These are phyloP conservation scores for Cheirogaleus medius DNA, from an alignment of 2,113 vertebrate species.

Conservation along the genomic window DNA sequence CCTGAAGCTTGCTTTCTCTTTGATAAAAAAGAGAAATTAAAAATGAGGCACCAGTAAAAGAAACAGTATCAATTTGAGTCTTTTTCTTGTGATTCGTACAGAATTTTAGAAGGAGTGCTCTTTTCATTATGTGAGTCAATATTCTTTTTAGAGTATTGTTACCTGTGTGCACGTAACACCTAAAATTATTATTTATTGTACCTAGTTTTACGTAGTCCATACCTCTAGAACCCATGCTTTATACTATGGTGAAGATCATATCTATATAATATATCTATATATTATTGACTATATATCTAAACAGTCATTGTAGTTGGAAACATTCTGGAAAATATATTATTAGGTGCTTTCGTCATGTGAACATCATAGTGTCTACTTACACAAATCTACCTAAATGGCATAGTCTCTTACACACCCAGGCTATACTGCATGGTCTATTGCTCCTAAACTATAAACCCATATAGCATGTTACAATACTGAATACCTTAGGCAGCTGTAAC, in stretches of 20 bases:
- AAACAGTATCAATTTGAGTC: background rate
- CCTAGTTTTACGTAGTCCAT: background rate
- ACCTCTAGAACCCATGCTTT: background rate
- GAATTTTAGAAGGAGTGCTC: background rate
- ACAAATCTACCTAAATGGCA: background rate
- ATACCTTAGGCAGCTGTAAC: background rate
- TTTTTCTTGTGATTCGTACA: background rate
- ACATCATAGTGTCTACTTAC: background rate
- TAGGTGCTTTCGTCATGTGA: background rate
- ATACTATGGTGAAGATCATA: slow-evolving; percentile 6
- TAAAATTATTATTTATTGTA: slow-evolving; percentile 2
- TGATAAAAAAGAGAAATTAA: background rate
- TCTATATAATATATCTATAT: too few relatives aligned
- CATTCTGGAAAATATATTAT: background rate
- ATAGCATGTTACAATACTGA: background rate
- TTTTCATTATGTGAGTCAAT: background rate
- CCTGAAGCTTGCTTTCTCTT: background rate
- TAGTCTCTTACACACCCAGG: background rate
- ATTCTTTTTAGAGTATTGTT: background rate
- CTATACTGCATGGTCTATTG: background rate
- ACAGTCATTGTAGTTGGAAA: background rate
- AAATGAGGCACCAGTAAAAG: background rate
- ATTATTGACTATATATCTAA: too few relatives aligned
- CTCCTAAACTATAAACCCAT: background rate
- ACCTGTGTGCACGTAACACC: background rate